Base-by-base conservation (phyloP, 2,113 vertebrate genomes). In the Alouatta palliata region DNA sequence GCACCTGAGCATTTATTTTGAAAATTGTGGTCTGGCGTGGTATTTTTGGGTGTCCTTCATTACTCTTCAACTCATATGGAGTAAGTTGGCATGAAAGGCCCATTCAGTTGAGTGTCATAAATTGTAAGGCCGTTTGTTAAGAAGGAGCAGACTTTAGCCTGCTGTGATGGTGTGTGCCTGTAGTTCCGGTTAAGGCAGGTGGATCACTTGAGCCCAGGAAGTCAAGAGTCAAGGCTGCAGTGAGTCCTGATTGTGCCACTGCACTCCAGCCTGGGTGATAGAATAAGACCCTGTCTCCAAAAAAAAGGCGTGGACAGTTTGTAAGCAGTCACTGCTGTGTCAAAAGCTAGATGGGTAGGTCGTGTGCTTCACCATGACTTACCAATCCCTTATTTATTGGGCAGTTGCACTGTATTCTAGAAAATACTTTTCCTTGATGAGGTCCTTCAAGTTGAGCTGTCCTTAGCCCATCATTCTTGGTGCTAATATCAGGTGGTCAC, bases 1-100 rank as follows among this genome's bases (percentile, higher is more conserved):
- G 98, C 79, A 11, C 93, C 27, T 45, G 64, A 61, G 82, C 77
- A 49, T 79, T 68, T 47, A 6, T 92, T 77, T 79, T n/a, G n/a
- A 40, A 71, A 71, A 5, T 25, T 54, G 23, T 8, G 20, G 43
- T 17, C 35, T 21, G n/a, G 73, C 58, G 40, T 21, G 0, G 27
- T 32, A 43, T 43, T 64, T 73, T 17, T 37, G 30, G 19, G 8
- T 25, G 61, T 35, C 13, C 23, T 47, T 54, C 19, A 4, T n/a
- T 27, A 45, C 68, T 90, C 16, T 56, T 80, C 68, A 61, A 68
- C 64, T 92, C 13, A 5, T n/a, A 35, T 6, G 19, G 80, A 87
- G 70, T 47, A 87, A 66, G 45, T n/a, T 66, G 52, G 30, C 80
- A 16, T 85, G 76, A 83, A 61, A 82, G 68, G 66, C 47, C 52